These are phyloP conservation scores for Poliocrania exsul DNA, from an alignment of 2,797 vertebrate genomes.

Conservation along the genomic window DNA sequence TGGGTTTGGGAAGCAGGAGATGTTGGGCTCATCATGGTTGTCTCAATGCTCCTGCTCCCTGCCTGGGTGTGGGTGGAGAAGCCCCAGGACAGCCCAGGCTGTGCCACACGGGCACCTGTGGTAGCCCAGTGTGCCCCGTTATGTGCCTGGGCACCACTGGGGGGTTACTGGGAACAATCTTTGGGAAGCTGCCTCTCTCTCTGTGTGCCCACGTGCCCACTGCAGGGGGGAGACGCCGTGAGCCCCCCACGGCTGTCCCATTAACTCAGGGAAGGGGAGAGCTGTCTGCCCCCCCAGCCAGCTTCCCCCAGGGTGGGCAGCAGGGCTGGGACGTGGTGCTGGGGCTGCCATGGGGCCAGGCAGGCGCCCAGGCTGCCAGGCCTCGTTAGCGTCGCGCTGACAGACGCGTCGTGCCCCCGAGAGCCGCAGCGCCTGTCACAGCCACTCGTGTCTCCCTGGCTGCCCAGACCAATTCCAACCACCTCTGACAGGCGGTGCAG, in stretches of 20 bases:
- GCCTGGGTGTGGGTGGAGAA: background rate
- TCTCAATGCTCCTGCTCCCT: fast-evolving
- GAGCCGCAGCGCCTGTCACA: background rate
- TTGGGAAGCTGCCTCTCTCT: fast-evolving
- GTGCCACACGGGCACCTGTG: fast-evolving
- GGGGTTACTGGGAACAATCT: background rate
- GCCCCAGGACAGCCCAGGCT: fast-evolving
- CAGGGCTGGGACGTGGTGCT: fast-evolving
- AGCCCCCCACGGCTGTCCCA: background rate
- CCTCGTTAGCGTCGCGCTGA: background rate
- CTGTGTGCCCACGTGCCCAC: fast-evolving
- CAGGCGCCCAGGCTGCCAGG: background rate
- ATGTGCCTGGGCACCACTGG: background rate
- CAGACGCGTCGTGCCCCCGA: fast-evolving
- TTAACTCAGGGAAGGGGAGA: fast-evolving
- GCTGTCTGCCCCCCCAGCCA: fast-evolving
- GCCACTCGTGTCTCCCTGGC: background rate
- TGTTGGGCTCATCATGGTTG: background rate
- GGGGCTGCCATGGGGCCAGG: background rate
- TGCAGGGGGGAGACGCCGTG: fast-evolving
- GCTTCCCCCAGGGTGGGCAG: background rate
- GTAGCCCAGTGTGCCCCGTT: background rate
- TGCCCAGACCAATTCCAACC: background rate
- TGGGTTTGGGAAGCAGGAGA: fast-evolving
- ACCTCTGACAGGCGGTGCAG: fast-evolving